Evolutionary conservation across 2,797 vertebrate genomes (phyloP), one percentile per base, ranked within the genome.

Genomic region (Pangasius mekongensis): DNA sequence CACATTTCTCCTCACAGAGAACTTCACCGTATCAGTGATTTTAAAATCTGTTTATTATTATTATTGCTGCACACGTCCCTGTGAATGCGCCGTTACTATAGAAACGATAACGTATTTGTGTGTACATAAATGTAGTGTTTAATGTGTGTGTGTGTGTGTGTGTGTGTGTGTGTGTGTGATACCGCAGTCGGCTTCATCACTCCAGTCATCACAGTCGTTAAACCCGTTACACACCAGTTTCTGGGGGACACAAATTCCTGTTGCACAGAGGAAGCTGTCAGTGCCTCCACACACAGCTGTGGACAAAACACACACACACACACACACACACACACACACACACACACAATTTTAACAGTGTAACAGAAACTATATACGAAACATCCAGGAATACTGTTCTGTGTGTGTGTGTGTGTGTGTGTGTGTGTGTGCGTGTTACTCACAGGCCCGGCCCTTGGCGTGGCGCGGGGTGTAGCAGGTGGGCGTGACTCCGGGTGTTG

Each of bases 141-240:
- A 69, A 30, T 87, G 27, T 76, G 27, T 33, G 64, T 39, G 83
- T 88, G 88, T 58, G 78, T 87, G 69, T 77, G 52, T 76, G 62
- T 86, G 77, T 76, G 78, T 83, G 88, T 87, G 47, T 60, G 52
- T 81, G 33, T 30, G 71, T 78, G 64, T 95, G 97, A 92, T 95
- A 99, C 98, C 96, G 87, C 98, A 99, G 81, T 96, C 95, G 0
- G 95, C 90, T 87, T 99, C 98, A 11, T 99, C 98, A 3, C 98
- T 99, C 98, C 98, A 99, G 86, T 99, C 98, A 22, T 96, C 96
- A 22, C 98, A 99, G 95, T 99, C 98, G 0, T 99, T 99, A 95
- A 97, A 97, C 58, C 98, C 96, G 0, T 99, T 99, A 86, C 98
- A 99, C 80, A 96, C 96, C 82, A 99, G 95, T 87, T 97, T 98